These are phyloP conservation scores for Mactromeris polynyma DNA, from an alignment of 2,888 invertebrate species.

Conservation along the genomic window DNA sequence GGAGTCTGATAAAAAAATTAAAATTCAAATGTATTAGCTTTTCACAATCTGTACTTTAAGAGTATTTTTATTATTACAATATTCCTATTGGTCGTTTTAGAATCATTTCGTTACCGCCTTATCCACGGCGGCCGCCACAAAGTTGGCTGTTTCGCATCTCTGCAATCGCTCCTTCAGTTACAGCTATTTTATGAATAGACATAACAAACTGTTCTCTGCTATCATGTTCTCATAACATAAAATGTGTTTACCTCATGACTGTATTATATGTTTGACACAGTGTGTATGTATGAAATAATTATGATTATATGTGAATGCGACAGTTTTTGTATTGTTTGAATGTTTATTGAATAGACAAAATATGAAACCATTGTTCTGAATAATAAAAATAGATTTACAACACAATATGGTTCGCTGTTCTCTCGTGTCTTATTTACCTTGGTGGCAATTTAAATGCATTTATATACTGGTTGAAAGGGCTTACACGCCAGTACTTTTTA, in stretches of 20 bases:
- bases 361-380: slow-evolving; percentile 52
- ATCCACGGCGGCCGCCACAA: too few species aligned
- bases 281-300: background rate
- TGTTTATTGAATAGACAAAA: slow-evolving; percentile 51
- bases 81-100: too few species aligned
- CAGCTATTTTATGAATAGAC: background rate
- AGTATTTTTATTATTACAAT: too few species aligned
- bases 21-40: too few species aligned
- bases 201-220: background rate
- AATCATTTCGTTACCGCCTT: too few species aligned
- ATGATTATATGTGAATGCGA: slow-evolving; percentile 28
- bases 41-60: too few species aligned
- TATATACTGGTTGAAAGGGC: too few species aligned
- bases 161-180: background rate
- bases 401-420: background rate
- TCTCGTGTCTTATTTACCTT: background rate
- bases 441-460: too few species aligned
- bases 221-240: background rate
- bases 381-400: slow-evolving; percentile 52
- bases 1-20: background rate
- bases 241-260: slow-evolving; percentile 11
- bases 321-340: slow-evolving; percentile 58
- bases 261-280: background rate
- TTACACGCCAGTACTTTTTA: too few species aligned
- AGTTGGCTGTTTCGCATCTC: background rate